phyloP scores from a whole-genome alignment of 2,113 vertebrate species.

The Brevimyrus niger region DNA sequence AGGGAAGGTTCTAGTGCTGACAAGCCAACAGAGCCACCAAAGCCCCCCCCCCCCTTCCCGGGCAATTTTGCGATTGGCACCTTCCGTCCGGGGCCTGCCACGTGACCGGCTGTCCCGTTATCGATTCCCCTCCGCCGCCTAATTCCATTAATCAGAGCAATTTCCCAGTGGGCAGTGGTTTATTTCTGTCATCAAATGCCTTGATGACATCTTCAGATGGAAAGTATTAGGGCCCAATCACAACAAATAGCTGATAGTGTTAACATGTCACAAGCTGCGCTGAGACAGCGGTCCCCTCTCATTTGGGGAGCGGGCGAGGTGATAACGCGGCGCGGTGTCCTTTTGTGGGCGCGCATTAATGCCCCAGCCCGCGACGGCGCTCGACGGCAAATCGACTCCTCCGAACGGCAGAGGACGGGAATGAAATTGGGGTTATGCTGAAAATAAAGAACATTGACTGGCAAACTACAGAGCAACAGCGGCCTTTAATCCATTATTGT shows the following conservation, averaged over 20 bases:
- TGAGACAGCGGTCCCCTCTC: conserved; percentile 70
- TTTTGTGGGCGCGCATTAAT: conserved; percentile 94
- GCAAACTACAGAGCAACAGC: conserved; percentile 68
- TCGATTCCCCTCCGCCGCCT: conserved; percentile 60
- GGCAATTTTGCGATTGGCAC: conserved; percentile 41
- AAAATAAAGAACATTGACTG: conserved; percentile 81
- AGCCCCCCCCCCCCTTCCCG: conserved; percentile 20
- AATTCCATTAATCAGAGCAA: conserved; percentile 73
- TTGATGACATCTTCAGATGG: conserved; percentile 78
- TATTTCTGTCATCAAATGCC: conserved; percentile 80
- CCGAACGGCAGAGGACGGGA: conserved; percentile 62
- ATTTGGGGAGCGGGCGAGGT: conserved; percentile 85
- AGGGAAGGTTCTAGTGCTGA: conserved; percentile 34
- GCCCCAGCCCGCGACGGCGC: conserved; percentile 68
- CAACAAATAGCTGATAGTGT: conserved; percentile 70
- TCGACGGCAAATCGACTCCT: conserved; percentile 79
- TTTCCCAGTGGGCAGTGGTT: conserved; percentile 79
- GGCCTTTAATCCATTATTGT: conserved; percentile 85
- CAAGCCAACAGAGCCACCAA: conserved; percentile 21
- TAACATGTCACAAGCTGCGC: conserved; percentile 80
- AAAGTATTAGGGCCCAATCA: conserved; percentile 73
- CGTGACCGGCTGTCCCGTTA: conserved; percentile 48
- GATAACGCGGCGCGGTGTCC: conserved; percentile 71
- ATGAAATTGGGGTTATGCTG: conserved; percentile 59
- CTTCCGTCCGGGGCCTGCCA: conserved; percentile 22